Percentiles rank a stretch among this genome's conserved stretches.
phyloP scores from a whole-genome alignment of 2,888 invertebrate genomes.

The Lymantria monacha region DNA sequence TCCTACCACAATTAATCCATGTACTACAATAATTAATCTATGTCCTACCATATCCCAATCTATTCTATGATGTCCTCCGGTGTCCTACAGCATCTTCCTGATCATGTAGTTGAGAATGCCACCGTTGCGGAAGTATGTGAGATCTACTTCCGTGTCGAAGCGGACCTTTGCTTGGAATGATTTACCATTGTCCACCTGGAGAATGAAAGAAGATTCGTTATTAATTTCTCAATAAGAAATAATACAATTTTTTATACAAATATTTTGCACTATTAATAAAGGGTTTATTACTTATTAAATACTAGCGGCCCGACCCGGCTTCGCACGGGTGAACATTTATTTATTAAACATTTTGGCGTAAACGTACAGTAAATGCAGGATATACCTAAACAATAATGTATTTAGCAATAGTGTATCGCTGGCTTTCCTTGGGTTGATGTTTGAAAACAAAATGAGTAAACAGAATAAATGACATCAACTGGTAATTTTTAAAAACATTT shows the following conservation, averaged over 20 bases:
- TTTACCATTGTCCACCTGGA: conserved; percentile 82
- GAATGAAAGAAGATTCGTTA: conserved; percentile 2
- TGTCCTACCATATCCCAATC: not conserved
- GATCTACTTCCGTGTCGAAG: conserved; percentile 98
- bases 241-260: not conserved
- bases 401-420: too few species aligned
- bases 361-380: too few species aligned
- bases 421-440: too few species aligned
- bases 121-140: conserved; percentile 95
- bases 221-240: not conserved
- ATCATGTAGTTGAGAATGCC: conserved; percentile 99
- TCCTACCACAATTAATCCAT: not conserved
- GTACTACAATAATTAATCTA: not conserved
- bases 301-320: too few species aligned
- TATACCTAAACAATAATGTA: too few species aligned
- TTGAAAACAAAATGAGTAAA: too few species aligned
- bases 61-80: not conserved
- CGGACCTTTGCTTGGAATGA: conserved; percentile 90
- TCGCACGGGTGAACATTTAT: too few species aligned
- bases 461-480: too few species aligned
- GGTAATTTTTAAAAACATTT: too few species aligned
- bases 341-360: too few species aligned
- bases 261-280: too few species aligned
- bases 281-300: too few species aligned
- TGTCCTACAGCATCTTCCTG: conserved; percentile 86